Evolutionary conservation across 2,888 invertebrate species (phyloP).

Genomic region (Sisyra terminalis): DNA sequence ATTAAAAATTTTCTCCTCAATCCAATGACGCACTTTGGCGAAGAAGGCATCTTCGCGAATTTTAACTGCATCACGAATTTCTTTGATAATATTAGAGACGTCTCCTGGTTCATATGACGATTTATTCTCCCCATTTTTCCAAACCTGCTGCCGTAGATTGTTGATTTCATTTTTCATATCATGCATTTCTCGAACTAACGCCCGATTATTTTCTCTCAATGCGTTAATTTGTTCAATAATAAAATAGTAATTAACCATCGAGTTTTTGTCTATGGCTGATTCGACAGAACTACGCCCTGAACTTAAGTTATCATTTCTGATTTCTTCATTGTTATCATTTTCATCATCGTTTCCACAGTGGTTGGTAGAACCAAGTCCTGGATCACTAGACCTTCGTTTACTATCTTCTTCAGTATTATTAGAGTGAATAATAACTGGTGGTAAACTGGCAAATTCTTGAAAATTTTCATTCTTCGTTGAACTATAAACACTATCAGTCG

Average conservation of each 20-base stretch:
- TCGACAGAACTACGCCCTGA: slow-evolving; percentile 36
- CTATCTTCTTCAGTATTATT: slow-evolving; percentile 33
- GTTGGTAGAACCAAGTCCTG: slow-evolving; percentile 37
- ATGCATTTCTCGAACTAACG: slow-evolving; percentile 55
- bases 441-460: slow-evolving; percentile 46
- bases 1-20: slow-evolving; percentile 34
- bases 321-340: no score
- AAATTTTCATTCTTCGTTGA: slow-evolving; percentile 8
- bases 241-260: slow-evolving; percentile 33
- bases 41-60: slow-evolving; percentile 55
- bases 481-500: slow-evolving; percentile 7
- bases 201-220: slow-evolving; percentile 54
- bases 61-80: slow-evolving; percentile 55
- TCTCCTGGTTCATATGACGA: slow-evolving; percentile 49
- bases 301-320: slow-evolving; percentile 11
- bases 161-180: slow-evolving; percentile 49
- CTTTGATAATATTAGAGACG: slow-evolving; percentile 52
- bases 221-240: slow-evolving; percentile 57
- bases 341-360: slow-evolving; percentile 29
- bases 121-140: no score
- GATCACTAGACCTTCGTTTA: slow-evolving; percentile 47
- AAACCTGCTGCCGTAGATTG: slow-evolving; percentile 22
- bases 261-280: slow-evolving; percentile 35
- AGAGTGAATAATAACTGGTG: slow-evolving; percentile 46
- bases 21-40: slow-evolving; percentile 38